Evolutionary conservation across 2,888 invertebrate species (phyloP).

Genomic region (Aspidiotus rigidus): DNA sequence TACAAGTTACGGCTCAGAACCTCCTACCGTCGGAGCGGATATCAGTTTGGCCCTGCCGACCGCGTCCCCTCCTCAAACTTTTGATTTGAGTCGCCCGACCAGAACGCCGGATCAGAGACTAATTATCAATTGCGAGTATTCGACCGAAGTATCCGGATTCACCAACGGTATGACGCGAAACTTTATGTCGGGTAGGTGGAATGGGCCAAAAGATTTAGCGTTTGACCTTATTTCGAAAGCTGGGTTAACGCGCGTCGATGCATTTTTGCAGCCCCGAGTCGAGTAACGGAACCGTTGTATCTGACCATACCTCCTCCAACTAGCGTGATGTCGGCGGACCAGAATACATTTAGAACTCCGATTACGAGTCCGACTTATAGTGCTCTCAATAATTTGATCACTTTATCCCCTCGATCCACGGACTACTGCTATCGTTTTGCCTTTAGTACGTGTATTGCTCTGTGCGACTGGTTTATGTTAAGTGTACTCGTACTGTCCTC

Average conservation of each 20-base stretch:
- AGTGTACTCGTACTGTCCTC: no score
- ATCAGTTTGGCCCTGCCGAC: constrained; percentile 6
- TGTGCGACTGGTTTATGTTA: no score
- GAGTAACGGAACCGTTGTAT: constrained; percentile 26
- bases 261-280: constrained; percentile 24
- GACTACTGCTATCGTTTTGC: constrained; percentile 26
- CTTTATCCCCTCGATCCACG: constrained; percentile 17
- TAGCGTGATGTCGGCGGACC: constrained; percentile 15
- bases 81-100: not conserved
- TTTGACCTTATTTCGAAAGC: no score
- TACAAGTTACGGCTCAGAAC: constrained; percentile 12
- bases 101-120: constrained; percentile 19
- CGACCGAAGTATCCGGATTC: not conserved
- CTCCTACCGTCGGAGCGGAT: constrained; percentile 3
- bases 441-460: constrained; percentile 17
- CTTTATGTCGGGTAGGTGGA: not conserved
- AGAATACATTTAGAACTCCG: constrained; percentile 15
- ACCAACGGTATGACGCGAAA: not conserved
- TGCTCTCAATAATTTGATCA: constrained; percentile 8
- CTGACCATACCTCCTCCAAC: constrained; percentile 21
- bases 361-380: constrained; percentile 15
- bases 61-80: constrained; percentile 17
- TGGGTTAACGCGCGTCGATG: not conserved
- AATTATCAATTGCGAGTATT: constrained; percentile 21
- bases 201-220: no score